Percentiles rank a stretch among this genome's conserved stretches.
phyloP scores from a whole-genome alignment of 2,888 invertebrate genomes.

The Oxytorus armatus region DNA sequence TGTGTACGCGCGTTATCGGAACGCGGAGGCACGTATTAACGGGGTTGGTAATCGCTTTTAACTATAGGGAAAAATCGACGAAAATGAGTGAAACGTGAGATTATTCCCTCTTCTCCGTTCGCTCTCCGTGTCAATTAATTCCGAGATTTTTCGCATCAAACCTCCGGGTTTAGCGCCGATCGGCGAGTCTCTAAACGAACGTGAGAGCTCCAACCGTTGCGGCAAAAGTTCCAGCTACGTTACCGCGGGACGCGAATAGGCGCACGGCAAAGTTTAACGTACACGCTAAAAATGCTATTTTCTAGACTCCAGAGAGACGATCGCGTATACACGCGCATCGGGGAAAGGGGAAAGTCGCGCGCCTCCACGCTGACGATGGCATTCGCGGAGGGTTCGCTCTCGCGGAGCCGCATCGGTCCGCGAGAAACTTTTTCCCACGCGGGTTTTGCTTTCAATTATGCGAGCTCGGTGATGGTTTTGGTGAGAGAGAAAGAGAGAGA shows the following conservation, averaged over 20 bases:
- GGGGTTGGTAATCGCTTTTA: too few species aligned
- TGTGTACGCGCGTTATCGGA: too few species aligned
- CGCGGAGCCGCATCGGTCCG: conserved; percentile 25
- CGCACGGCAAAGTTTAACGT: conserved; percentile 1
- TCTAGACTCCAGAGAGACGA: conserved; percentile 18
- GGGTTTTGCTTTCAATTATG: conserved; percentile 66
- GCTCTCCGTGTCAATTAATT: background rate
- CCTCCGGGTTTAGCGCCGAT: background rate
- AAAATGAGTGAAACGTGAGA: conserved; percentile 13
- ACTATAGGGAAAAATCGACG: background rate
- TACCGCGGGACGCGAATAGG: background rate
- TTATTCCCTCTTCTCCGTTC: background rate
- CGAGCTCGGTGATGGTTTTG: conserved; percentile 44
- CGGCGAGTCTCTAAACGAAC: background rate
- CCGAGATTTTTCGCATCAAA: background rate
- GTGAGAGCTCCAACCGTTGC: conserved; percentile 3
- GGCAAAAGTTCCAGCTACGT: background rate
- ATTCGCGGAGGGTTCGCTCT: conserved; percentile 9
- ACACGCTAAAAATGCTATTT: conserved; percentile 14
- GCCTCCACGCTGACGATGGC: conserved; percentile 31
- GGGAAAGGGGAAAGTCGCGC: conserved; percentile 51
- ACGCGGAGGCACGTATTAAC: too few species aligned
- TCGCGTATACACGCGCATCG: conserved; percentile 2
- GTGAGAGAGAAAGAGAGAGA: conserved; percentile 7
- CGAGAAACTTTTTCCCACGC: conserved; percentile 66